phyloP scores from a whole-genome alignment of 2,797 vertebrate genomes.

The Malurus leucopterus region DNA sequence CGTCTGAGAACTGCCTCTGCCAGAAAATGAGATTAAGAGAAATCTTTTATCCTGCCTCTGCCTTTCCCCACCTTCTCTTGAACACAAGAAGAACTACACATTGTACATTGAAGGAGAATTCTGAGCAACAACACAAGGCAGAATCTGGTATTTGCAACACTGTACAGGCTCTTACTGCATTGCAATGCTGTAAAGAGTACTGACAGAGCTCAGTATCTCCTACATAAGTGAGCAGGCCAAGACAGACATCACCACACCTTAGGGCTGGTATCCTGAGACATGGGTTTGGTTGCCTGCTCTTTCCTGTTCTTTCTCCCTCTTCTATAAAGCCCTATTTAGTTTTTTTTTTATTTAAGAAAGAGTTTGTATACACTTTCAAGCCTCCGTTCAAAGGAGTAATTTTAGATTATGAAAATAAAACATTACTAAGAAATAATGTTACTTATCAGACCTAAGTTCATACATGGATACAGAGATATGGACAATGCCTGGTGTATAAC shows the following conservation, averaged over 20 bases:
- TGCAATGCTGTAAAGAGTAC: not conserved
- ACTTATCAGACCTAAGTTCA: not conserved
- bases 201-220: not conserved
- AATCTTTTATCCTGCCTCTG: not conserved
- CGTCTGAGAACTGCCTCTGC: constrained; percentile 11
- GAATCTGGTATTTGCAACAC: not conserved
- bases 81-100: not conserved
- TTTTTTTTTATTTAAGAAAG: not conserved
- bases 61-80: not conserved
- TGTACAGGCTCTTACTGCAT: not conserved
- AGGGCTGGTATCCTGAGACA: not conserved
- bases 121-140: not conserved
- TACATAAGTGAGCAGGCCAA: not conserved
- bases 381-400: not conserved
- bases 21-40: not conserved
- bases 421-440: not conserved
- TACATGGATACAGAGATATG: not conserved
- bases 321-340: not conserved
- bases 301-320: not conserved
- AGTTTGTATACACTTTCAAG: not conserved
- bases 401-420: not conserved
- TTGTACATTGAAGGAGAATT: not conserved
- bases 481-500: not conserved
- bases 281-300: not conserved
- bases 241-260: not conserved